Evolutionary conservation across 2,113 vertebrate genomes (phyloP), one percentile per base, ranked within the genome.

Genomic region (Trinectes maculatus): DNA sequence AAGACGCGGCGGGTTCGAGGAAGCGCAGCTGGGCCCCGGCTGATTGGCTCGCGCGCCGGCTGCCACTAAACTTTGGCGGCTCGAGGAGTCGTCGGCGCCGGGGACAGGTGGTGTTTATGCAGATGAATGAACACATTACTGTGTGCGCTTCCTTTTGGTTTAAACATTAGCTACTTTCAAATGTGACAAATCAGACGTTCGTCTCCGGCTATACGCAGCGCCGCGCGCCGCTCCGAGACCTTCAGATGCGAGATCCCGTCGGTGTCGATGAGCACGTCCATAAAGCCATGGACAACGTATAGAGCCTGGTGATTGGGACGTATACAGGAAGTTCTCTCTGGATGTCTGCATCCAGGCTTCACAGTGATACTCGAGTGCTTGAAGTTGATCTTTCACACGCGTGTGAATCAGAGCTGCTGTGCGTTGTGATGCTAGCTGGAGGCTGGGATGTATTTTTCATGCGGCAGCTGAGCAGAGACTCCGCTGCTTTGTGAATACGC

Each of bases 161-260:
- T 95, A 98, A 98, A 98, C 96, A 98, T 97, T 96, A 98, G 95
- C 76, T n/a, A n/a, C 93, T 95, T 96, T 97, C 94, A 95, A 95
- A 99, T 95, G 95, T 96, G 96, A 97, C 96, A 97, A 97, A 98
- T 98, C 96, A 95, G 95, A 98, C 96, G 95, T 95, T 96, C 95
- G 89, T 96, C 96, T 97, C 93, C 93, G 68, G 54, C 92, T 94
- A 94, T 94, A 93, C 93, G 94, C 71, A 67, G 79, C 65, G 60
- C 69, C 85, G 82, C 51, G 24, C 34, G 84, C 83, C 37, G 80
- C 82, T 61, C 53, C 44, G 56, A 84, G 83, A 87, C 79, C 83
- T 86, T 68, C 76, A 74, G 55, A 48, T 72, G 46, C 16, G 53
- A 71, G 79, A 63, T 79, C 67, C 80, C 53, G 44, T 71, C 44